phyloP scores from a whole-genome alignment of 2,888 invertebrate species.

The Hyppa rectilinea region DNA sequence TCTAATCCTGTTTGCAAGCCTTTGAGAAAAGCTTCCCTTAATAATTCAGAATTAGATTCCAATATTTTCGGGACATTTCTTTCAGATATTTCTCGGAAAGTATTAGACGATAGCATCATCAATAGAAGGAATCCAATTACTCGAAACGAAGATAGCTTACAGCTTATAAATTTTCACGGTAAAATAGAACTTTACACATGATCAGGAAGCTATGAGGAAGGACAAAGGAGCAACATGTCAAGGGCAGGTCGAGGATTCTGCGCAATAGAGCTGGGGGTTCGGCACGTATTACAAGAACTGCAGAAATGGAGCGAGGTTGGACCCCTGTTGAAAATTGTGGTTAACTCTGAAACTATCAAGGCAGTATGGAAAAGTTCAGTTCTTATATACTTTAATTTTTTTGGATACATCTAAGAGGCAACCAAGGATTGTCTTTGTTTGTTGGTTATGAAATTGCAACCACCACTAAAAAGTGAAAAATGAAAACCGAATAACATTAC shows the following conservation, averaged over 20 bases:
- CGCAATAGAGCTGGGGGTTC: constrained; percentile 75
- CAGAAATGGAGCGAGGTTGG: constrained; percentile 71
- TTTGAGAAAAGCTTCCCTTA: constrained; percentile 32
- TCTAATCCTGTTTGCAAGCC: constrained; percentile 41
- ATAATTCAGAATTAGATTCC: constrained; percentile 31
- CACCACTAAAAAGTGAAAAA: too few species aligned
- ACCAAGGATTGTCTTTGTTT: constrained; percentile 13
- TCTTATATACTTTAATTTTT: background rate
- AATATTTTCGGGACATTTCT: constrained; percentile 20
- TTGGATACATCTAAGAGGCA: background rate
- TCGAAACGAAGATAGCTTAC: background rate
- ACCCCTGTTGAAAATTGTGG: constrained; percentile 49
- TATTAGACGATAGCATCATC: background rate
- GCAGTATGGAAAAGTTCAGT: constrained; percentile 6
- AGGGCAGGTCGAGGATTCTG: constrained; percentile 89
- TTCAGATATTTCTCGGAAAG: constrained; percentile 10
- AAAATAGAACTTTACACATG: constrained; percentile 54
- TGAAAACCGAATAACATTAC: too few species aligned
- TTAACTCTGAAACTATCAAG: constrained; percentile 28
- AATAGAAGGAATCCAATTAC: constrained; percentile 26
- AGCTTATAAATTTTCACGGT: constrained; percentile 17
- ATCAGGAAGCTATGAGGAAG: constrained; percentile 72
- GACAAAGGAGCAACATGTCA: constrained; percentile 86
- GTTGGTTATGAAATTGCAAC: background rate
- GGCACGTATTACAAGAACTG: constrained; percentile 66